Conservation (phyloP, 1,140 invertebrate genomes). For the Anoplophora glabripennis region DNA sequence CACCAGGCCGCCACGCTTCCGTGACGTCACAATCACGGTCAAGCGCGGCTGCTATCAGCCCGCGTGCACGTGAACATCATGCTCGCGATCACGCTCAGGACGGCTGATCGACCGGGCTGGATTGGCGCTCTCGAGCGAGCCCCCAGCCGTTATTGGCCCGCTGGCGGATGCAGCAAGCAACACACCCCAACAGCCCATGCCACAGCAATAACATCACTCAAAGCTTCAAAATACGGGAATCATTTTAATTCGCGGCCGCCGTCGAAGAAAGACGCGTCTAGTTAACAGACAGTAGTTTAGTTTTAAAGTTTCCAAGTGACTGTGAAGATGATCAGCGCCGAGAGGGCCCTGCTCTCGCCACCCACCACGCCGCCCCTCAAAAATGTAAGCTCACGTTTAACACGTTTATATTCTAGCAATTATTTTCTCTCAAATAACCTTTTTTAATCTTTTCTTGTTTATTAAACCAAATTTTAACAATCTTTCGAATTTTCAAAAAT, state of each 20-base stretch:
- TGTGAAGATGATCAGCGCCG: conserved; percentile 2
- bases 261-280: neutral
- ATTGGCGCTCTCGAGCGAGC: conserved; percentile 53
- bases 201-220: conserved; percentile 41
- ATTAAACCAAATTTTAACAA: neutral
- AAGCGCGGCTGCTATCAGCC: conserved; percentile 51
- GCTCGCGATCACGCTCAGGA: conserved; percentile 52
- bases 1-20: conserved; percentile 49
- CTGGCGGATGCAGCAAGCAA: conserved; percentile 26
- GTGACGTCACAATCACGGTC: conserved; percentile 55
- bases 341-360: conserved; percentile 51
- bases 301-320: neutral
- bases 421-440: too few species aligned
- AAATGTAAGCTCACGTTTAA: conserved; percentile 50
- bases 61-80: conserved; percentile 58
- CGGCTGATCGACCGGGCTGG: conserved; percentile 49
- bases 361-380: conserved; percentile 58
- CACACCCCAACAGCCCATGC: conserved; percentile 39
- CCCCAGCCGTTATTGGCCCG: conserved; percentile 51
- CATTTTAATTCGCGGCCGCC: conserved; percentile 28
- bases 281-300: neutral
- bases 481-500: neutral
- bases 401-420: too few species aligned
- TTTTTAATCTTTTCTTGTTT: conserved; percentile 4
- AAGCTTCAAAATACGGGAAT: conserved; percentile 34